These are phyloP conservation scores for Helostoma temminkii DNA, from an alignment of 2,797 vertebrate species.

Conservation along the genomic window DNA sequence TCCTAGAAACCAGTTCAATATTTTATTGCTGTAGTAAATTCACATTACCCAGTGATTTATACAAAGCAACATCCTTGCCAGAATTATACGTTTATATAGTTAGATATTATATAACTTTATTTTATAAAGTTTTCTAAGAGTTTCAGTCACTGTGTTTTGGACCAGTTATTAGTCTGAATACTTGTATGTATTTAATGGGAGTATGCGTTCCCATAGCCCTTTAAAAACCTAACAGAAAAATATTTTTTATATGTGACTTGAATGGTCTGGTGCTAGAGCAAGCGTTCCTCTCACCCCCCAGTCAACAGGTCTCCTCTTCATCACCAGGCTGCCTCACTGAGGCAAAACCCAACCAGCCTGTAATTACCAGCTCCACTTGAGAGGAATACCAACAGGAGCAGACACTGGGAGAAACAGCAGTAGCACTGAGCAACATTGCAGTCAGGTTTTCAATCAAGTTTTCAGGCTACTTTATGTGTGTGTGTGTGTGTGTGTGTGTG, in stretches of 20 bases:
- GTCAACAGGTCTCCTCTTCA: conserved; percentile 66
- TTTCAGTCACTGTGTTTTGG: not conserved
- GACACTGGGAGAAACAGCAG: conserved; percentile 42
- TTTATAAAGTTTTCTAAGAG: too few relatives aligned
- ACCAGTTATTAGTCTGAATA: not conserved
- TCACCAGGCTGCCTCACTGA: conserved; percentile 59
- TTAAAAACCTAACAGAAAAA: not conserved
- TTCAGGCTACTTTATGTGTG: not conserved
- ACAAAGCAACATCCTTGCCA: not conserved
- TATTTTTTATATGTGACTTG: not conserved
- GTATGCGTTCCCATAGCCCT: not conserved
- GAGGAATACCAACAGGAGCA: conserved; percentile 67
- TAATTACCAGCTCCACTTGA: conserved; percentile 69
- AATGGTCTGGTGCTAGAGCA: conserved; percentile 25
- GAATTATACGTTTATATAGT: not conserved
- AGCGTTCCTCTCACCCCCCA: conserved; percentile 15
- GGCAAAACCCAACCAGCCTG: conserved; percentile 63
- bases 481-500: conserved; percentile 3
- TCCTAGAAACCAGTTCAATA: conserved; percentile 34
- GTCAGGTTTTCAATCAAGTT: too few relatives aligned
- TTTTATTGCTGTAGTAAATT: conserved; percentile 23
- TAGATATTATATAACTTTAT: too few relatives aligned
- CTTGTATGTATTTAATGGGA: not conserved
- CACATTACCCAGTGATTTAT: conserved; percentile 15
- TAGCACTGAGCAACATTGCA: conserved; percentile 27